Base-by-base conservation (phyloP, 2,888 invertebrate genomes). In the Brassicogethes aeneus region DNA sequence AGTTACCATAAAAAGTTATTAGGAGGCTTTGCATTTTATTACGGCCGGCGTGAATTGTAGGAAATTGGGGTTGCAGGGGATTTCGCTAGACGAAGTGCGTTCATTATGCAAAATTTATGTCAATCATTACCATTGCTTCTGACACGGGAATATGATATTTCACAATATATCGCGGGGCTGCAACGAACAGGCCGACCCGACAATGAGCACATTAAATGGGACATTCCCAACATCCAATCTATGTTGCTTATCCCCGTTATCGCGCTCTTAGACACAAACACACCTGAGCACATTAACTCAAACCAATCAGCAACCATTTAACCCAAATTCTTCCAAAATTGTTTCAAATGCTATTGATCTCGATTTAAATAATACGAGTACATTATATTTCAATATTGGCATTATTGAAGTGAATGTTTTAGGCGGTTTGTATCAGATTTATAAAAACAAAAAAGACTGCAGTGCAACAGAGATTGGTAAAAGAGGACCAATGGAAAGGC, bases 261-360 rank as follows among this genome's bases (percentile, higher is more conserved):
- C 68, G 66, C 62, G 59, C 61, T 57, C 62, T 64, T 64, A 64
- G 59, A 62, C 64, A 59, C 53, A 51, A 48, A 54, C 52, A 64
- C 68, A 68, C 68, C 68, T 68, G 68, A 64, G 66, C 63, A 54
- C n/a, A n/a, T n/a, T n/a, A n/a, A n/a, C n/a, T n/a, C n/a, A n/a
- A n/a, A n/a, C n/a, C n/a, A n/a, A n/a, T n/a, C n/a, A n/a, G n/a
- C n/a, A n/a, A n/a, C n/a, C n/a, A n/a, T n/a, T n/a, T n/a, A n/a
- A n/a, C n/a, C n/a, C n/a, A n/a, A n/a, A n/a, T n/a, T n/a, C n/a
- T n/a, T n/a, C n/a, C n/a, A n/a, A n/a, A n/a, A n/a, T n/a, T n/a
- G n/a, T n/a, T n/a, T n/a, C n/a, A n/a, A n/a, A n/a, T n/a, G n/a
- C n/a, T n/a, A n/a, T n/a, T n/a, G n/a, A n/a, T n/a, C n/a, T n/a